Percentiles rank a stretch among this genome's conserved stretches.
These are phyloP conservation scores for Drosophila nigricruria DNA, from an alignment of 2,888 invertebrate species.

Conservation along the genomic window DNA sequence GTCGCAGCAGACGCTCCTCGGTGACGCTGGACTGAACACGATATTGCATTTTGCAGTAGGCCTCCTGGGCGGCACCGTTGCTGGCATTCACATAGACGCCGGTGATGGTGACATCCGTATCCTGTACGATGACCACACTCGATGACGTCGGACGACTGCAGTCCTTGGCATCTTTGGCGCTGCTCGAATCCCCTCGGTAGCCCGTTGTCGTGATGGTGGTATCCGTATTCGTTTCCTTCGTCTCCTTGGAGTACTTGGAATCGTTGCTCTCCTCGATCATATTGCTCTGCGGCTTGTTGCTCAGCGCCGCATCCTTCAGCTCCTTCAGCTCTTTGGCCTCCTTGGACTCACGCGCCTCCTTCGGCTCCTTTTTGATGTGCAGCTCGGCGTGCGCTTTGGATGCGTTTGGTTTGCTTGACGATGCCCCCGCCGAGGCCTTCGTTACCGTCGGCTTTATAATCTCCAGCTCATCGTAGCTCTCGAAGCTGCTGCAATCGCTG, in stretches of 20 bases:
- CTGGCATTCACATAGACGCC: constrained; percentile 93
- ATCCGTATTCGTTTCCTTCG: constrained; percentile 83
- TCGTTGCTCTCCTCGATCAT: constrained; percentile 83
- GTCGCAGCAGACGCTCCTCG: constrained; percentile 92
- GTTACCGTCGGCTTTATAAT: constrained; percentile 3
- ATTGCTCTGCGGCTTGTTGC: constrained; percentile 61
- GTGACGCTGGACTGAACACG: constrained; percentile 95
- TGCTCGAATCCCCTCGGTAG: constrained; percentile 77
- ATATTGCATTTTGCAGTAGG: constrained; percentile 95
- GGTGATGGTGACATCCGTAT: constrained; percentile 94
- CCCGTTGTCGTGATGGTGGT: constrained; percentile 79
- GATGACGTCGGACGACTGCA: constrained; percentile 86
- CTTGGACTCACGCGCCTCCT: constrained; percentile 16
- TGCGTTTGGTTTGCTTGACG: neutral
- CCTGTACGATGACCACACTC: constrained; percentile 92
- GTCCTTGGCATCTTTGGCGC: constrained; percentile 82
- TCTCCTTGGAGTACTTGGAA: constrained; percentile 82
- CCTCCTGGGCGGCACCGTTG: constrained; percentile 91
- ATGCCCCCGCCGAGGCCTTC: neutral
- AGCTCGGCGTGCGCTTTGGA: neutral
- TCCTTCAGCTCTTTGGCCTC: constrained; percentile 38
- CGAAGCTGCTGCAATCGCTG: constrained; percentile 84
- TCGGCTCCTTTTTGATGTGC: constrained; percentile 53
- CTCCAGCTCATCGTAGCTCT: constrained; percentile 82
- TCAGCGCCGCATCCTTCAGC: constrained; percentile 27